Evolutionary conservation across 2,888 invertebrate genomes (phyloP), one percentile per base, ranked within the genome.

Genomic region (Cerastoderma edule): DNA sequence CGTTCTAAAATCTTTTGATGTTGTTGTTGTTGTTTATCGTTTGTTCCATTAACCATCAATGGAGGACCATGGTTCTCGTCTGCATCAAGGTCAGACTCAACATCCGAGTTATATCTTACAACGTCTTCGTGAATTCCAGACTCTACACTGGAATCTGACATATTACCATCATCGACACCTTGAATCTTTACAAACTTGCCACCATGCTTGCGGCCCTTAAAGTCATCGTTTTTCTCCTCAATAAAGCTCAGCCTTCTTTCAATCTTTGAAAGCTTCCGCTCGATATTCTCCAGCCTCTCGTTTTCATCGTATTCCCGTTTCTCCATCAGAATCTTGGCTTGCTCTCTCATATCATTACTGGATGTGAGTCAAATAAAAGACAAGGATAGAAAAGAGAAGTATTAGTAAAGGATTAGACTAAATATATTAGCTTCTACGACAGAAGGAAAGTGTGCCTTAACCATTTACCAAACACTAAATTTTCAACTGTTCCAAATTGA

Each of bases 81-180:
- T 24, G 27, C 60, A 19, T 75, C 63, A 10, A 10, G n/a, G 5
- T 48, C 50, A 53, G 32, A 32, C 24, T 4, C 71, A 35, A 24
- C 66, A 13, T 53, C 63, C n/a, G 76, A 76, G 16, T 53, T 53
- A 50, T 67, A 57, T 24, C 32, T 39, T 6, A 50, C 32, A 19
- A 69, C 72, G n/a, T 75, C 75, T 33, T 77, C 82, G 28, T 77
- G 72, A 39, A 85, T 85, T 24, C 85, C 85, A 6, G 85, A 83
- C 48, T 85, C 85, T 8, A 75, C 75, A 67, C 82, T 82, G 24
- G 75, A 71, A 6, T 60, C 44, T 33, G 72, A 72, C 10, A 44
- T 32, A 5, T 27, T 56, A 32, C 22, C 32, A 19, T 57, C 32
- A 6, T 53, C 35, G 24, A 71, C 35, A 1, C 46, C 56, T 10